A percentile compares a stretch with the other conserved stretches of the same genome.
Evolutionary conservation across 2,797 vertebrate species (phyloP).

Genomic region (Danionella dracula): DNA sequence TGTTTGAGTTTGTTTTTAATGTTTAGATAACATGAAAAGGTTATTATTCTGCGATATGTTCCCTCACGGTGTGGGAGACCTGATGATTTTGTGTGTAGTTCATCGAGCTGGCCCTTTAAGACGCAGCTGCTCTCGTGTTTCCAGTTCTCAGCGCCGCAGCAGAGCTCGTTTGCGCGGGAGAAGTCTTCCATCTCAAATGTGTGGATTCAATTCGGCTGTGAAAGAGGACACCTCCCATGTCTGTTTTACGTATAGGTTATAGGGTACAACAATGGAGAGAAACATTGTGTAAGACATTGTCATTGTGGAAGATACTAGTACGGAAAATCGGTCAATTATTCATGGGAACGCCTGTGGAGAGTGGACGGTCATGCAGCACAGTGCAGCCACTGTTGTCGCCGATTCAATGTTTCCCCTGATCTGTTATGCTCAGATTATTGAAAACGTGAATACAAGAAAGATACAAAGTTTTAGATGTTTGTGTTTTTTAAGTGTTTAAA

Average conservation of each 20-base stretch:
- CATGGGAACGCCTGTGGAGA: slow-evolving; percentile 52
- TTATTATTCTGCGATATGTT: no score
- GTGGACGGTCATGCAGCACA: slow-evolving; percentile 34
- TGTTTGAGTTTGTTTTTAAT: no score
- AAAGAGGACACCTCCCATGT: background rate
- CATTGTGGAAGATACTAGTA: slow-evolving; percentile 21
- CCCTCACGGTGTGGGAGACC: no score
- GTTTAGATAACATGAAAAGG: no score
- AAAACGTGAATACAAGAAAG: no score
- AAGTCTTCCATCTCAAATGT: background rate
- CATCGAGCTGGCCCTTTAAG: slow-evolving; percentile 1
- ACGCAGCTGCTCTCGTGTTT: background rate
- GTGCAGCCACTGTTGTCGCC: background rate
- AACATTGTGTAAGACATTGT: background rate
- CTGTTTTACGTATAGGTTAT: background rate
- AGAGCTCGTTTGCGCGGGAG: background rate
- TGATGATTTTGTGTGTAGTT: background rate
- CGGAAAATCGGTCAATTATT: slow-evolving; percentile 65
- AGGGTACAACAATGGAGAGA: background rate
- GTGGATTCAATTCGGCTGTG: background rate
- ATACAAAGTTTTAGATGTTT: no score
- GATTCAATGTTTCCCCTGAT: no score
- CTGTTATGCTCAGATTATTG: no score
- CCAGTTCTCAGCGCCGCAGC: background rate
- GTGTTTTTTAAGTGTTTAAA: no score